Percentiles rank a stretch among this genome's conserved stretches.
phyloP scores from a whole-genome alignment of 2,888 invertebrate genomes.

The Eupithecia inturbata region DNA sequence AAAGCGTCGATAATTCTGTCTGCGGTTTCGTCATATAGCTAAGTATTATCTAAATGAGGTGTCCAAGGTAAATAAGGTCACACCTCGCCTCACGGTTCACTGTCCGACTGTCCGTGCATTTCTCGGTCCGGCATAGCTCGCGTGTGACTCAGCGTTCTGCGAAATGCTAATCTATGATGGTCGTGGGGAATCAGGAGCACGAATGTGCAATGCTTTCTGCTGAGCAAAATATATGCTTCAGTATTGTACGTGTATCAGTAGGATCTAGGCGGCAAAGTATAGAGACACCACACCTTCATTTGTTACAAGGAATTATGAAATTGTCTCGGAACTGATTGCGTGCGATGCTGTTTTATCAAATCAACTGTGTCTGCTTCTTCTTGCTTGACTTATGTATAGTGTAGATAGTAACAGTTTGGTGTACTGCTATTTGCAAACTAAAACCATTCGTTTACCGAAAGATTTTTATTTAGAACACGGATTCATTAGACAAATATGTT shows the following conservation, averaged over 20 bases:
- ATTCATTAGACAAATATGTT: conserved; percentile 35
- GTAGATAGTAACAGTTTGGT: not conserved
- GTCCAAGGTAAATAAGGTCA: conserved; percentile 56
- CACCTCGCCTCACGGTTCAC: conserved; percentile 51
- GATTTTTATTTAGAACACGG: conserved; percentile 19
- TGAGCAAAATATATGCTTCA: not conserved
- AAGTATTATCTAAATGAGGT: conserved; percentile 50
- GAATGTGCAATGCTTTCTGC: conserved; percentile 19
- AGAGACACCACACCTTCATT: not conserved
- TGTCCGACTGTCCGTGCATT: conserved; percentile 60
- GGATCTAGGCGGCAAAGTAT: not conserved
- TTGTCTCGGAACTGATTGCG: not conserved
- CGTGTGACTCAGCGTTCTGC: conserved; percentile 55
- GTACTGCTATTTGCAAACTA: not conserved
- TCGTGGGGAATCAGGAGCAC: conserved; percentile 36
- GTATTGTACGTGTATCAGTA: not conserved
- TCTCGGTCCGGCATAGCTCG: conserved; percentile 53
- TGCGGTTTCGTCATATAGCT: conserved; percentile 33
- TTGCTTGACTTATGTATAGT: not conserved
- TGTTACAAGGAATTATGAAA: not conserved
- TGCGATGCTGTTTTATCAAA: not conserved
- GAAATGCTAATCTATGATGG: conserved; percentile 41
- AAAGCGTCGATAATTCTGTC: conserved; percentile 28
- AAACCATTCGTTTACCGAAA: not conserved
- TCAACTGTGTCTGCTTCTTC: not conserved